A percentile compares a stretch with the other conserved stretches of the same genome.
phyloP scores from a whole-genome alignment of 2,113 vertebrate species.

The Asarcornis scutulata region DNA sequence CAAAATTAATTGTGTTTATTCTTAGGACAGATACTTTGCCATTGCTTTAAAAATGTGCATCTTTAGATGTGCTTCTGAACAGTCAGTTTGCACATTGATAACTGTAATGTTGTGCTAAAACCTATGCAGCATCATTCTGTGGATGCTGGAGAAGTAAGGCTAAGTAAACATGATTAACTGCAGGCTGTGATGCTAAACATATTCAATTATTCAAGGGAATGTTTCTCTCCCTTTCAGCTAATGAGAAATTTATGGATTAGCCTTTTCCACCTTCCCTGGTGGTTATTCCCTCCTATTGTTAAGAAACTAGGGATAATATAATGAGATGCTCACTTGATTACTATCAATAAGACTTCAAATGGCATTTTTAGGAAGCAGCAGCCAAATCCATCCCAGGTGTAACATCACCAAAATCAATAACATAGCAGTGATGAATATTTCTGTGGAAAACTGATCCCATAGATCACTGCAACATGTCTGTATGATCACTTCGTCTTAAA shows the following conservation, averaged over 20 bases:
- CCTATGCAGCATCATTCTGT: neutral
- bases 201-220: slow-evolving; percentile 67
- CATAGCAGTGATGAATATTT: neutral
- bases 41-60: neutral
- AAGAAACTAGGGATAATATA: slow-evolving; percentile 32
- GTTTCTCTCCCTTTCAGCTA: slow-evolving; percentile 57
- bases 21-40: neutral
- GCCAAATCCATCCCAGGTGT: slow-evolving; percentile 37
- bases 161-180: slow-evolving; percentile 70
- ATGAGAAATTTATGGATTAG: slow-evolving; percentile 73
- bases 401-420: slow-evolving; percentile 43
- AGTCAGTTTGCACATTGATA: neutral
- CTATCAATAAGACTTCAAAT: slow-evolving; percentile 53
- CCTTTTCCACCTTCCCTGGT: slow-evolving; percentile 43
- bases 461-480: neutral
- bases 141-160: slow-evolving; percentile 41
- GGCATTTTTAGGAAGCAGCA: slow-evolving; percentile 12
- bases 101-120: slow-evolving; percentile 9
- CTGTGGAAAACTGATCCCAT: neutral
- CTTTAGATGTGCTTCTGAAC: neutral
- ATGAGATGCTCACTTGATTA: slow-evolving; percentile 54
- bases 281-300: slow-evolving; percentile 39
- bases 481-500: neutral
- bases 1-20: neutral
- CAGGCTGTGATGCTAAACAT: slow-evolving; percentile 60